These are phyloP conservation scores for Cyanoderma ruficeps DNA, from an alignment of 2,113 vertebrate species.

Conservation along the genomic window DNA sequence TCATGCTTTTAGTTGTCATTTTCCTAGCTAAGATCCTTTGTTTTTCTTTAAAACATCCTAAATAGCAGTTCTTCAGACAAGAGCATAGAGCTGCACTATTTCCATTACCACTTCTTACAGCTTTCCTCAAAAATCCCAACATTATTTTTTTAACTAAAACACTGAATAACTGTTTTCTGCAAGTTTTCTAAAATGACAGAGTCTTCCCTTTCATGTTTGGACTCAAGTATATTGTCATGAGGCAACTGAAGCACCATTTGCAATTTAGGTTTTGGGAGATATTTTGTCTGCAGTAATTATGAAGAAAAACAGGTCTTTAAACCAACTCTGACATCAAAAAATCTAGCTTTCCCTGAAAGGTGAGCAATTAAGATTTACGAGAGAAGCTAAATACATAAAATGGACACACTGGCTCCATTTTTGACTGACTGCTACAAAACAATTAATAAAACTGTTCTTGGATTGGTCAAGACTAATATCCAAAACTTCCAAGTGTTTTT, in stretches of 20 bases:
- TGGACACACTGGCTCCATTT: not conserved
- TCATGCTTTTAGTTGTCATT: not conserved
- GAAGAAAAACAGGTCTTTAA: not conserved
- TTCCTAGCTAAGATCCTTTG: not conserved
- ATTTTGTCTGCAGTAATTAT: not conserved
- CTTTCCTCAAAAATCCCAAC: not conserved
- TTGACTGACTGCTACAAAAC: not conserved
- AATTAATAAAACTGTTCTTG: not conserved
- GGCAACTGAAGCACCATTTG: not conserved
- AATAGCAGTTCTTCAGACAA: not conserved
- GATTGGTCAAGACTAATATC: not conserved
- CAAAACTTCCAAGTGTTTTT: not conserved
- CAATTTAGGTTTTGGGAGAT: constrained; percentile 30
- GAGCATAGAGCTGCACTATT: not conserved
- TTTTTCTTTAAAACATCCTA: not conserved
- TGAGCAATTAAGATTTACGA: not conserved
- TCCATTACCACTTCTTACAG: not conserved
- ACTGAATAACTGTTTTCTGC: not conserved
- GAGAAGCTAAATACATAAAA: not conserved
- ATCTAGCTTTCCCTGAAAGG: not conserved
- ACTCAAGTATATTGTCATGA: not conserved
- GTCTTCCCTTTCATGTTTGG: not conserved
- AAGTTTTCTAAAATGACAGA: not conserved
- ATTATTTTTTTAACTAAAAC: not conserved
- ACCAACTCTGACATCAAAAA: not conserved